Evolutionary conservation across 35 echinoderm and acorn worm species (phyloP), one percentile per base, ranked within the genome.

Genomic region (Diadema setosum): DNA sequence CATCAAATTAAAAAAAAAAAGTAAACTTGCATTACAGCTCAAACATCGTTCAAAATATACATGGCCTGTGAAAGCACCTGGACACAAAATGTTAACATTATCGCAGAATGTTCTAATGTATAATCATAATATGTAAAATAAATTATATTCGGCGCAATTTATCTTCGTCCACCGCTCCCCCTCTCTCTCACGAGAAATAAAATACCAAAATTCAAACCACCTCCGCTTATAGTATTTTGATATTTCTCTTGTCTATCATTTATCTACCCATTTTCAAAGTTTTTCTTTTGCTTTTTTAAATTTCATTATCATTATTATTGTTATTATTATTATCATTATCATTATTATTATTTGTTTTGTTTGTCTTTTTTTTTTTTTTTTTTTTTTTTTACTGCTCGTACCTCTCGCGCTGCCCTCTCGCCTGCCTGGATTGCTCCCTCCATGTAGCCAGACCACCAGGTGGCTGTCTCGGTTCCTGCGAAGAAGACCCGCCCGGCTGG

Each of bases 371-470:
- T 27, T 6, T 60, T 27, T 4, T 60, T 4, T 4, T 60, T 4
- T 5, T 83, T 50, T 18, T 80, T 43, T 0, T 81, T 81, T 7
- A 37, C 59, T 27, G 59, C 74, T 26, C 94, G 36, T 17, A 99
- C 90, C 83, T 99, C 96, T 70, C 91, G 80, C 11, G 96, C 96
- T 30, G 93, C 96, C 48, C 96, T 91, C 81, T 92, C 82, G 23
- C 96, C 96, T 58, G 96, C 82, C 85, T 99, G 93, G 3, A 99
- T 87, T 0, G 92, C 96, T n/a, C 96, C 96, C 39, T 91, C 94
- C 74, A 99, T 70, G 86, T 92, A 99, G 6, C 96, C 96, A 45
- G 58, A 56, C 92, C 96, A 94, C n/a, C 75, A 60, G 16, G 89
- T 94, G 3, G 93, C 92, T 0, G 96, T 99, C 70, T 99, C 96